Conservation (phyloP, 1,140 invertebrate genomes). For the Samia ricini region DNA sequence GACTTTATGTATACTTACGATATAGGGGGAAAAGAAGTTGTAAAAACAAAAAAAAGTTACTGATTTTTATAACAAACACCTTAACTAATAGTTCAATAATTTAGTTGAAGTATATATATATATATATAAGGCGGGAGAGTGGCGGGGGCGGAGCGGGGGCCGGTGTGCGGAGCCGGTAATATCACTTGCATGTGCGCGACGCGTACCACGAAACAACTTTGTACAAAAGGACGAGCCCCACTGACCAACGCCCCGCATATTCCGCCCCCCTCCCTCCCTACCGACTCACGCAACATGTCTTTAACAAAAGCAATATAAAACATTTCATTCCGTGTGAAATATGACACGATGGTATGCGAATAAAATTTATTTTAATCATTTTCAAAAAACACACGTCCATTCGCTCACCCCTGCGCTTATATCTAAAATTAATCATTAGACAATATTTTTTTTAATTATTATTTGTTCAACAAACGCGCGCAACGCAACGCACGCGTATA, state of each 20-base stretch:
- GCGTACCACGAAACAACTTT: slow-evolving; percentile 55
- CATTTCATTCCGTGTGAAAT: slow-evolving; percentile 73
- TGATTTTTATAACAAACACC: slow-evolving; percentile 77
- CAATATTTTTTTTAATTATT: slow-evolving; percentile 76
- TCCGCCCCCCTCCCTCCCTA: slow-evolving; percentile 27
- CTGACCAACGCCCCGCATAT: slow-evolving; percentile 29
- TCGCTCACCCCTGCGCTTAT: slow-evolving; percentile 74
- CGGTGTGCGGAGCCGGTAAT: slow-evolving; percentile 30
- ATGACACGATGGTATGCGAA: slow-evolving; percentile 74
- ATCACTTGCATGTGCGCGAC: too few species aligned
- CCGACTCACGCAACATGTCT: slow-evolving; percentile 48
- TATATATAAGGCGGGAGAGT: slow-evolving; percentile 7
- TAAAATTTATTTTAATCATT: slow-evolving; percentile 45
- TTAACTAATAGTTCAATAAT: slow-evolving; percentile 76
- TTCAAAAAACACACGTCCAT: slow-evolving; percentile 73
- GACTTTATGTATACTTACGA: slow-evolving; percentile 76
- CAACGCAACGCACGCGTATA: slow-evolving; percentile 61
- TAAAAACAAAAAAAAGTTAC: slow-evolving; percentile 77
- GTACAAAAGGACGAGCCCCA: slow-evolving; percentile 35
- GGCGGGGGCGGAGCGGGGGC: slow-evolving; percentile 35
- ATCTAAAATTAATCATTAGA: slow-evolving; percentile 77
- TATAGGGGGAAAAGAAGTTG: slow-evolving; percentile 73
- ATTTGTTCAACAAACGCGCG: slow-evolving; percentile 77
- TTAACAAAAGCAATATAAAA: slow-evolving; percentile 75
- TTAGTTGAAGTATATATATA: slow-evolving; percentile 66